Evolutionary conservation across 2,888 invertebrate genomes (phyloP).

Genomic region (Globia sparganii): DNA sequence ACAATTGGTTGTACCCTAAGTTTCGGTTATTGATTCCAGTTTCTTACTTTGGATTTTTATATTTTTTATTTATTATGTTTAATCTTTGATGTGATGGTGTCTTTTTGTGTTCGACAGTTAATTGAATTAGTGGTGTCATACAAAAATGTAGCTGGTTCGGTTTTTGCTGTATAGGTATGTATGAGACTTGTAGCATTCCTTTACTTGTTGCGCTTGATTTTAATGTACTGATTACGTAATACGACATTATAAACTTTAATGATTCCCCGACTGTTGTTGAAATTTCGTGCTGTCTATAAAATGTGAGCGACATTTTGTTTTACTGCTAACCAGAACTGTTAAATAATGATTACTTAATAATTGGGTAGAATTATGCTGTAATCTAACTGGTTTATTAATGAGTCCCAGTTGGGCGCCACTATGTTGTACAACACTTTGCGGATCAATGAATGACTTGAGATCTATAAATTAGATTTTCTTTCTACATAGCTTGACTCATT

Average conservation of each 20-base stretch:
- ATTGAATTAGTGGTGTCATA: constrained; percentile 74
- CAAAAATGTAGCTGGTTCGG: constrained; percentile 81
- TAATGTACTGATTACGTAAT: constrained; percentile 83
- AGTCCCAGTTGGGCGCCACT: constrained; percentile 67
- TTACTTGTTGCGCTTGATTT: constrained; percentile 86
- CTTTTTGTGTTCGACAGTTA: constrained; percentile 71
- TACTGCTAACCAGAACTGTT: constrained; percentile 14
- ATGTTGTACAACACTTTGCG: constrained; percentile 5
- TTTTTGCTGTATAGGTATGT: constrained; percentile 72
- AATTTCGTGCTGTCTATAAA: constrained; percentile 40
- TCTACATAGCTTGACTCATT: background rate
- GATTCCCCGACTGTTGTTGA: constrained; percentile 47
- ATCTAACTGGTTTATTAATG: constrained; percentile 6
- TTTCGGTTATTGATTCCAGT: constrained; percentile 46
- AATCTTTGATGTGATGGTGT: constrained; percentile 71
- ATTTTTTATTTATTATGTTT: constrained; percentile 66
- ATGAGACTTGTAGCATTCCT: constrained; percentile 78
- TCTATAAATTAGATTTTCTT: background rate
- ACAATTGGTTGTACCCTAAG: constrained; percentile 27
- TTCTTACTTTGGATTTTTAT: constrained; percentile 51
- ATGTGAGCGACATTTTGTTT: constrained; percentile 36
- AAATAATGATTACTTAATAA: constrained; percentile 26
- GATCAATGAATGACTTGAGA: constrained; percentile 36
- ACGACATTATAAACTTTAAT: constrained; percentile 73
- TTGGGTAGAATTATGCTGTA: constrained; percentile 16